Conservation (phyloP, 2,888 invertebrate genomes). For the Nematopogon swammerdamellus region DNA sequence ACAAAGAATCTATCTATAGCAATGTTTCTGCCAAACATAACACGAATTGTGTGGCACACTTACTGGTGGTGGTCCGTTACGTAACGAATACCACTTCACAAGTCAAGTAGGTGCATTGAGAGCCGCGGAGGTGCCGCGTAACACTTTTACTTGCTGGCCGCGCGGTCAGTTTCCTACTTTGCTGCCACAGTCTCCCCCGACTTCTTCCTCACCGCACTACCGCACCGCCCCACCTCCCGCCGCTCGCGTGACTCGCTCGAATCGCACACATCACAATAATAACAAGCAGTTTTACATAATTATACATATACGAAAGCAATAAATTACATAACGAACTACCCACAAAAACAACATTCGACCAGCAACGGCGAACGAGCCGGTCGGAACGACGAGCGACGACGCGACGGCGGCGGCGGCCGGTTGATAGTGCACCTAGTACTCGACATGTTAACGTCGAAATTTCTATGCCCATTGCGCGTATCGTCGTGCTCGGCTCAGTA, state of each 20-base stretch:
- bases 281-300: slow-evolving; percentile 43
- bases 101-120: slow-evolving; percentile 7
- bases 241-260: too few species aligned
- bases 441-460: too few species aligned
- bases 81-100: too few species aligned
- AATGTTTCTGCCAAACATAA: too few species aligned
- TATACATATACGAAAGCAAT: slow-evolving; percentile 21
- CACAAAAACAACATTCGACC: slow-evolving; percentile 34
- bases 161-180: slow-evolving; percentile 5
- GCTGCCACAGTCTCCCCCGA: neutral
- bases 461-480: too few species aligned
- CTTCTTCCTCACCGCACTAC: too few species aligned
- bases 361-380: slow-evolving; percentile 25
- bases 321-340: neutral
- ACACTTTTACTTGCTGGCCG: slow-evolving; percentile 46
- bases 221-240: too few species aligned
- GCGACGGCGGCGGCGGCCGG: too few species aligned
- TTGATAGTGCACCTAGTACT: neutral
- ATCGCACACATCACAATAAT: neutral
- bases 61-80: too few species aligned
- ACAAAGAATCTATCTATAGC: too few species aligned
- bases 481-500: too few species aligned
- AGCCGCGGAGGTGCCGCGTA: slow-evolving; percentile 45
- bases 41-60: too few species aligned
- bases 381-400: neutral